Conservation (phyloP, 2,113 vertebrate genomes). For the Nycticebus coucang region DNA sequence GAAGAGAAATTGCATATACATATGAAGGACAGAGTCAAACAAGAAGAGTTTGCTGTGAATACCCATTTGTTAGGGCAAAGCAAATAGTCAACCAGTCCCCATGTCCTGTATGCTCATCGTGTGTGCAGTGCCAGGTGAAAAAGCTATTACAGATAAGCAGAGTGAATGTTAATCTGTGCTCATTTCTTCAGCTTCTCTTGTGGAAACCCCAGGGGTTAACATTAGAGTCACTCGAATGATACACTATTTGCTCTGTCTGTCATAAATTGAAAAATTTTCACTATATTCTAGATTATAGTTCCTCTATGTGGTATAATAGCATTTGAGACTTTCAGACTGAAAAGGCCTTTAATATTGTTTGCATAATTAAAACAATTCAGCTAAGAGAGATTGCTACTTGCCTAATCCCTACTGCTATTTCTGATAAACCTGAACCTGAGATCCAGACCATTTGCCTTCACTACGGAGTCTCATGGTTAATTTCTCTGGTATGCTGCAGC, state of each 20-base stretch:
- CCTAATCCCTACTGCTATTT: not conserved
- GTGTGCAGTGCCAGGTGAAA: not conserved
- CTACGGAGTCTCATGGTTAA: not conserved
- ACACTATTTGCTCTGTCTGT: not conserved
- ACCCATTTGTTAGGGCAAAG: not conserved
- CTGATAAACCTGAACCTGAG: not conserved
- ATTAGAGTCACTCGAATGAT: not conserved
- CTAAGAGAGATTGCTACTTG: not conserved
- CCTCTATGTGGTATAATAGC: not conserved
- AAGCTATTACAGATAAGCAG: not conserved
- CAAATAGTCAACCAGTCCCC: not conserved
- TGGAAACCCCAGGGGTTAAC: not conserved
- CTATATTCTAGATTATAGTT: not conserved
- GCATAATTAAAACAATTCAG: conserved; percentile 13
- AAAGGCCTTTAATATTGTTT: not conserved
- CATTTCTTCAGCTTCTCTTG: not conserved
- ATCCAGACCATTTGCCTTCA: not conserved
- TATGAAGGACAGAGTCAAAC: not conserved
- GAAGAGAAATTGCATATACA: not conserved
- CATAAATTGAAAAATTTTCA: not conserved
- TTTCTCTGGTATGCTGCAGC: not conserved
- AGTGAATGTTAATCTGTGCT: not conserved
- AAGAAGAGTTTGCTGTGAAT: not conserved
- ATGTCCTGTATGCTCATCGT: conserved; percentile 3
- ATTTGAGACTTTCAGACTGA: not conserved